These are phyloP conservation scores for Columba guinea DNA, from an alignment of 2,797 vertebrate genomes.

Conservation along the genomic window DNA sequence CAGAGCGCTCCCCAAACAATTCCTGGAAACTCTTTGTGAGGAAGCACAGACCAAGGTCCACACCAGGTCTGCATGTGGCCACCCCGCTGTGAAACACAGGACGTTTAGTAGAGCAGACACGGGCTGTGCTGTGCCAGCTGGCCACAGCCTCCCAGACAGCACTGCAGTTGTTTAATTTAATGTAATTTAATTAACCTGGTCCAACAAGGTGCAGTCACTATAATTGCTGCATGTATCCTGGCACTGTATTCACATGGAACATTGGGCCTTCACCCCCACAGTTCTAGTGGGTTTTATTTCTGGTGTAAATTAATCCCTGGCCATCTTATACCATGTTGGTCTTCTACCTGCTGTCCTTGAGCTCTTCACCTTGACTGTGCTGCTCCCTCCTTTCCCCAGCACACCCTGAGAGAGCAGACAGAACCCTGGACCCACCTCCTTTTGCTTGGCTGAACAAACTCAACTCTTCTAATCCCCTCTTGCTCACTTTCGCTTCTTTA, in stretches of 20 bases:
- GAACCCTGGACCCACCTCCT: background rate
- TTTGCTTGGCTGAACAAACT: background rate
- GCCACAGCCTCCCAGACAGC: background rate
- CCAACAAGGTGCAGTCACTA: background rate
- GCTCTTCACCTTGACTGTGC: accelerated
- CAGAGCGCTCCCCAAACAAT: background rate
- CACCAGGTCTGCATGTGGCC: background rate
- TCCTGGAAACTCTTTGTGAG: background rate
- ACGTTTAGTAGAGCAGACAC: accelerated
- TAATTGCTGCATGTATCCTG: too few relatives aligned
- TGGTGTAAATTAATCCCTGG: background rate
- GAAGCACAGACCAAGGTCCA: background rate
- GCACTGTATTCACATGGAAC: too few relatives aligned
- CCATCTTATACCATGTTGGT: background rate
- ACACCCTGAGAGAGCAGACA: background rate
- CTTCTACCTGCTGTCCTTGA: background rate
- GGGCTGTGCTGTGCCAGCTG: background rate
- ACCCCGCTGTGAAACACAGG: background rate
- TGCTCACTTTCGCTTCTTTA: background rate
- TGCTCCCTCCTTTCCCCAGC: background rate
- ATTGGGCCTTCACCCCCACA: too few relatives aligned
- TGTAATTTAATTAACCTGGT: background rate
- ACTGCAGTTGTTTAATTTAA: accelerated
- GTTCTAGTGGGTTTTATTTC: background rate
- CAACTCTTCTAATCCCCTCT: background rate